Percentiles rank a stretch among this genome's conserved stretches.
Conservation (phyloP, 2,113 vertebrate genomes). For the Pedetes capensis region DNA sequence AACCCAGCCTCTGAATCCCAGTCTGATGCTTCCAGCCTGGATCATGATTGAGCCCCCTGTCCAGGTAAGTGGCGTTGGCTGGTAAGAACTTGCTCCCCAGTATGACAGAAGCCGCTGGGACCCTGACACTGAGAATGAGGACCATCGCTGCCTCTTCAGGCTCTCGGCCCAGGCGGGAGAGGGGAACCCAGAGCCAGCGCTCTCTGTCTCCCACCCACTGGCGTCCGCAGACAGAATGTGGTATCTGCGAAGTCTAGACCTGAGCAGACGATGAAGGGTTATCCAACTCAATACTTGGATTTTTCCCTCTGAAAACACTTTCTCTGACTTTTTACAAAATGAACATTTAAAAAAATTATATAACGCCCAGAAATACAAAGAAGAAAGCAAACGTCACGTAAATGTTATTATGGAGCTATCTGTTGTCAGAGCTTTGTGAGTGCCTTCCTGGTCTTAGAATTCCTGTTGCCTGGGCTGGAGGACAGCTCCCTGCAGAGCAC, state of each 20-base stretch:
- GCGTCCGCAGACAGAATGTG: background rate
- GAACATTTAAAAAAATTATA: background rate
- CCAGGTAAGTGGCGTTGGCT: conserved; percentile 83
- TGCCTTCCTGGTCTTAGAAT: background rate
- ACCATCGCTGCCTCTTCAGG: rapidly evolving
- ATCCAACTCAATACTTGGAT: background rate
- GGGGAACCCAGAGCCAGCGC: rapidly evolving
- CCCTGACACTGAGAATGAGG: rapidly evolving
- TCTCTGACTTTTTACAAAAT: background rate
- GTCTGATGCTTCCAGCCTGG: conserved; percentile 98
- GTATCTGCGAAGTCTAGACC: background rate
- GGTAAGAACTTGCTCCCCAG: background rate
- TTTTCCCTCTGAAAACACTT: background rate
- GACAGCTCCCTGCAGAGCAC: no score
- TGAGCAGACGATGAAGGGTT: background rate
- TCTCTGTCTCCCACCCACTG: rapidly evolving
- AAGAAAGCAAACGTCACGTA: background rate
- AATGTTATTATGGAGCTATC: background rate
- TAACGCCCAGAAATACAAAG: background rate
- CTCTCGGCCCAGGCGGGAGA: rapidly evolving
- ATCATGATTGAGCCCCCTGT: conserved; percentile 94
- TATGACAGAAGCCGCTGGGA: rapidly evolving
- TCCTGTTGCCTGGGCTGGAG: background rate
- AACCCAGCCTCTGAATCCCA: conserved; percentile 96
- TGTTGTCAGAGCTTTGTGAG: background rate